These are phyloP conservation scores for Epizoanthus stellaris DNA, from an alignment of 92 coral and sea anemone genomes.

Conservation along the genomic window DNA sequence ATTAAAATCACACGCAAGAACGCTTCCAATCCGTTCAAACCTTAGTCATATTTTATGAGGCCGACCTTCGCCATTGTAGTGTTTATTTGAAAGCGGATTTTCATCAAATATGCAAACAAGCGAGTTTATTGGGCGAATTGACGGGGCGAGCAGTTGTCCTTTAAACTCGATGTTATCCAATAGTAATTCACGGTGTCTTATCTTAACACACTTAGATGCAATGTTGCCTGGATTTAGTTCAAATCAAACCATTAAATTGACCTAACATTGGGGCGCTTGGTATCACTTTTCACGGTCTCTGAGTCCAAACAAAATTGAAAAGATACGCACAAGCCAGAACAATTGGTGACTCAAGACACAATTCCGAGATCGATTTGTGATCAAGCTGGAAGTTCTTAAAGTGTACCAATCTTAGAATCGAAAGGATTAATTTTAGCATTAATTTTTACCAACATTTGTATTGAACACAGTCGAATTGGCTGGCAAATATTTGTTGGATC, in stretches of 20 bases:
- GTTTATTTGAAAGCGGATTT: conserved; percentile 38
- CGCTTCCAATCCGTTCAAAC: conserved; percentile 2
- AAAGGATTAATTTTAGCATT: neutral
- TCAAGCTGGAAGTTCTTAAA: neutral
- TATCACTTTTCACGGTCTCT: conserved; percentile 25
- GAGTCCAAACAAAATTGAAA: conserved; percentile 27
- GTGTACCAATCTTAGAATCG: neutral
- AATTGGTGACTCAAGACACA: conserved; percentile 13
- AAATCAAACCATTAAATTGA: conserved; percentile 16
- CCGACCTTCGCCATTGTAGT: conserved; percentile 24
- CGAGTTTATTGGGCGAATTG: neutral
- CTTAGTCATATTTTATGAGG: neutral
- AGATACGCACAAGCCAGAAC: conserved; percentile 33
- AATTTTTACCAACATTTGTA: neutral
- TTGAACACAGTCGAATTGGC: conserved; percentile 6
- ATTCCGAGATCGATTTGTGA: conserved; percentile 9
- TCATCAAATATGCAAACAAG: conserved; percentile 54
- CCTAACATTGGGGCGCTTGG: neutral
- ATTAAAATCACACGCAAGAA: conserved; percentile 39
- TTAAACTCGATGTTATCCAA: neutral
- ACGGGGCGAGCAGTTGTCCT: no score
- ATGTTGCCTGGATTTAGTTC: conserved; percentile 10
- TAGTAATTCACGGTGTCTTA: neutral
- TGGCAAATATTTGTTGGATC: conserved; percentile 16
- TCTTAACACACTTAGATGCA: neutral